phyloP scores from a whole-genome alignment of 2,888 invertebrate species.

The Pegoplata infirma region DNA sequence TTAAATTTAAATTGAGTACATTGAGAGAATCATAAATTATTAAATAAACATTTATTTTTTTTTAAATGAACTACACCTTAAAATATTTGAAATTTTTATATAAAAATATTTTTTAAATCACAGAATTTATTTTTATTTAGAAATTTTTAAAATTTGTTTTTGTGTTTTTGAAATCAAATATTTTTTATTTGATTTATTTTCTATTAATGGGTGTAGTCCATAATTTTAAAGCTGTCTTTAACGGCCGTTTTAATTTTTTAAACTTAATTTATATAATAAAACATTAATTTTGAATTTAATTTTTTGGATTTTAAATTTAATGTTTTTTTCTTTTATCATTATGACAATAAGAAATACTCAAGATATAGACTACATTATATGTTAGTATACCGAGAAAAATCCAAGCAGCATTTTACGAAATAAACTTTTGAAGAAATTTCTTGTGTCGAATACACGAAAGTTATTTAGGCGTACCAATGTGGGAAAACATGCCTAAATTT shows the following conservation, averaged over 20 bases:
- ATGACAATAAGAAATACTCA: slow-evolving; percentile 25
- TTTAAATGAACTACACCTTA: slow-evolving; percentile 30
- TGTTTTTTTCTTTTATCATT: slow-evolving; percentile 13
- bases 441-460: too few relatives aligned
- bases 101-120: slow-evolving; percentile 32
- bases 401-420: too few relatives aligned
- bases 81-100: slow-evolving; percentile 9
- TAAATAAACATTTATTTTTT: slow-evolving; percentile 11
- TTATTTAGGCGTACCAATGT: too few relatives aligned
- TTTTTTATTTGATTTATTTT: not conserved
- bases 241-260: not conserved
- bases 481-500: too few relatives aligned
- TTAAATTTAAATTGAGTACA: slow-evolving; percentile 39
- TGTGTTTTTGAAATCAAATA: not conserved
- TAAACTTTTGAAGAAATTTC: too few relatives aligned
- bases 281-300: slow-evolving; percentile 1
- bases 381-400: too few relatives aligned
- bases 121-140: slow-evolving; percentile 25
- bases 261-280: slow-evolving; percentile 31
- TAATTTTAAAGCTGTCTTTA: not conserved
- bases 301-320: slow-evolving; percentile 9
- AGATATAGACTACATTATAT: slow-evolving; percentile 30
- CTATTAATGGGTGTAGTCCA: not conserved
- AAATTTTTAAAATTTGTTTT: slow-evolving; percentile 10
- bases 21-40: slow-evolving; percentile 23